A percentile compares a stretch with the other conserved stretches of the same genome.
These are phyloP conservation scores for Amphipyra berbera DNA, from an alignment of 2,888 invertebrate species.

Conservation along the genomic window DNA sequence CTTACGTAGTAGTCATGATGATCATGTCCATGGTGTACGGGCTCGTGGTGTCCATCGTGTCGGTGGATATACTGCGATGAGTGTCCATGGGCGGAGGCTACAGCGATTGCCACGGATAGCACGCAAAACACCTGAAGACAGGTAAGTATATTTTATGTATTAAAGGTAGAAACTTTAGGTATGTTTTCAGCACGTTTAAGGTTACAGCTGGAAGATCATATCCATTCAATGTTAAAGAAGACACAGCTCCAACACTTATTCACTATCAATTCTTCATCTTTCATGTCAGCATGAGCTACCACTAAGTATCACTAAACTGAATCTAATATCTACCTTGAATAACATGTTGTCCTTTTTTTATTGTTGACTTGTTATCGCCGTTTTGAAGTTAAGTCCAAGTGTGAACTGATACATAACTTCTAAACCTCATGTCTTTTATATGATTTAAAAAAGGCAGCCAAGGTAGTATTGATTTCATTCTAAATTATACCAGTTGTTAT, in stretches of 20 bases:
- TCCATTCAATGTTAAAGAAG: no score
- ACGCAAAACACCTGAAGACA: conserved; percentile 27
- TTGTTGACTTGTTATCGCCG: not conserved
- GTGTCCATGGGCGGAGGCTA: conserved; percentile 42
- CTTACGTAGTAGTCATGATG: conserved; percentile 47
- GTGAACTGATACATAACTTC: conserved; percentile 42
- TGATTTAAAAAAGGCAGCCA: conserved; percentile 32
- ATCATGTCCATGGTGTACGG: conserved; percentile 66
- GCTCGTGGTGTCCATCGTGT: conserved; percentile 72
- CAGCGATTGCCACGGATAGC: conserved; percentile 21
- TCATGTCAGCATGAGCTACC: no score
- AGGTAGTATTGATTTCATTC: conserved; percentile 53
- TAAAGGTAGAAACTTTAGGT: no score
- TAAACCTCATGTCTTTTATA: conserved; percentile 49
- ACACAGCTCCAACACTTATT: no score
- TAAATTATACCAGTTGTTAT: conserved; percentile 18
- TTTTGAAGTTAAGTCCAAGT: not conserved
- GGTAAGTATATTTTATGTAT: no score
- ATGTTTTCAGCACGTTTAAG: no score
- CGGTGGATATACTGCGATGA: conserved; percentile 64
- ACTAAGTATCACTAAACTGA: no score
- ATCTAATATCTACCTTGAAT: conserved; percentile 33
- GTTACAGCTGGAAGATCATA: no score
- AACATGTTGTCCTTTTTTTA: conserved; percentile 22
- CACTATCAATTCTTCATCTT: no score